A percentile compares a stretch with the other conserved stretches of the same genome.
These are phyloP conservation scores for Reticulitermes lucifugus DNA, from an alignment of 2,888 invertebrate genomes.

Conservation along the genomic window DNA sequence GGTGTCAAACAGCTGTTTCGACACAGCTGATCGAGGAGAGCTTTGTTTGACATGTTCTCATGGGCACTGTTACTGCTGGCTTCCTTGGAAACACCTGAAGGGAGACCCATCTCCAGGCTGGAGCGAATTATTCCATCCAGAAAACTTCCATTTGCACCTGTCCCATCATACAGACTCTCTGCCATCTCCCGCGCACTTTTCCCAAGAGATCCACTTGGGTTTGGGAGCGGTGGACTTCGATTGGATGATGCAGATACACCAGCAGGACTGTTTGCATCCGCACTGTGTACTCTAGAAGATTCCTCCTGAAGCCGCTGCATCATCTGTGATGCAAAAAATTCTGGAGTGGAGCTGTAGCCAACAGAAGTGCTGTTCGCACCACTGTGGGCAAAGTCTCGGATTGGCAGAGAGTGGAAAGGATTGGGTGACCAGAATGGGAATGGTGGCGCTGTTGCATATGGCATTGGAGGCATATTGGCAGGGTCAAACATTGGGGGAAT, in stretches of 20 bases:
- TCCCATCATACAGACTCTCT: conserved; percentile 74
- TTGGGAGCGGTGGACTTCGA: conserved; percentile 53
- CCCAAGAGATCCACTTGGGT: conserved; percentile 52
- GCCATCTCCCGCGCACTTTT: conserved; percentile 71
- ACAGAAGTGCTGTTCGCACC: conserved; percentile 64
- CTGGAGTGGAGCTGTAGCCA: conserved; percentile 69
- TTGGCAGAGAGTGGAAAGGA: conserved; percentile 69
- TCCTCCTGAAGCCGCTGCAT: conserved; percentile 84
- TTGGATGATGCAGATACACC: conserved; percentile 29
- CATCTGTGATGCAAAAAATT: conserved; percentile 83
- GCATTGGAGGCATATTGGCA: conserved; percentile 63
- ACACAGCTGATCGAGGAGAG: conserved; percentile 75
- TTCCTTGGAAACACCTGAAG: conserved; percentile 44
- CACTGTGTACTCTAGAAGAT: conserved; percentile 64
- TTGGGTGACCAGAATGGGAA: conserved; percentile 84
- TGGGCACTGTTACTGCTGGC: conserved; percentile 56
- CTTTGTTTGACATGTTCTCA: conserved; percentile 71
- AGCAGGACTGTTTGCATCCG: conserved; percentile 16
- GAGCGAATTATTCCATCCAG: conserved; percentile 87
- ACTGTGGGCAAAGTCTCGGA: conserved; percentile 62
- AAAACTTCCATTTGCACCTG: conserved; percentile 80
- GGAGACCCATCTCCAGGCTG: conserved; percentile 78
- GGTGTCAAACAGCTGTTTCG: conserved; percentile 71
- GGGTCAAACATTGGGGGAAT: conserved; percentile 75
- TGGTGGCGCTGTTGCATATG: conserved; percentile 70